These are phyloP conservation scores for Apamea sordens DNA, from an alignment of 2,888 invertebrate genomes.

Conservation along the genomic window DNA sequence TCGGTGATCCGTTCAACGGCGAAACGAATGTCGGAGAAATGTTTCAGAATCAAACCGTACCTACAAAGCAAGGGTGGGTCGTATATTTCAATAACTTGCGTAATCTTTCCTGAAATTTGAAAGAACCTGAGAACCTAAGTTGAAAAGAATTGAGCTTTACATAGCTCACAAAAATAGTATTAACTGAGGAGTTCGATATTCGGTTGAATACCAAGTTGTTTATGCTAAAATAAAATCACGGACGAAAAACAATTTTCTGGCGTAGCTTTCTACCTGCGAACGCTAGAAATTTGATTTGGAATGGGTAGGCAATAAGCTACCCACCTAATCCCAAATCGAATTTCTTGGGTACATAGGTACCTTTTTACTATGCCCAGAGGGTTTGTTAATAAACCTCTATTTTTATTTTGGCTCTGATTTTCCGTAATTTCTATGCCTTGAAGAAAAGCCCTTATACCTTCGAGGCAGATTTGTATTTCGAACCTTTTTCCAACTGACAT, in stretches of 20 bases:
- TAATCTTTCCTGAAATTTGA: neutral
- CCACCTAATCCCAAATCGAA: neutral
- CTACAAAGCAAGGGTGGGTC: too few species aligned
- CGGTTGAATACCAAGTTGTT: neutral
- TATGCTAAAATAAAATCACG: neutral
- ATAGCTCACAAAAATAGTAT: neutral
- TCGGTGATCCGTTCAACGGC: too few species aligned
- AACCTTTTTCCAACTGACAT: neutral
- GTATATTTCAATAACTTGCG: neutral
- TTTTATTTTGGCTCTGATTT: neutral
- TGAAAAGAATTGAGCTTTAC: neutral
- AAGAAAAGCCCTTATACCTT: neutral
- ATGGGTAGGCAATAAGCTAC: too few species aligned
- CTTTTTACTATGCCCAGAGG: neutral
- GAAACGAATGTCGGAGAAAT: too few species aligned
- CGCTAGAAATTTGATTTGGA: neutral
- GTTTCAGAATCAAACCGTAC: too few species aligned
- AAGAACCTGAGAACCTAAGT: neutral
- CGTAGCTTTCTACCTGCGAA: neutral
- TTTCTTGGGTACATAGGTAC: neutral
- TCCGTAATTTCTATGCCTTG: neutral
- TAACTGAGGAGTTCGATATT: neutral
- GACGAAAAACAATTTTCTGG: neutral
- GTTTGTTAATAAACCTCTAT: neutral
- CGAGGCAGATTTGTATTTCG: neutral